Conservation (phyloP, 2,888 invertebrate genomes). For the Willowsia nigromaculata region DNA sequence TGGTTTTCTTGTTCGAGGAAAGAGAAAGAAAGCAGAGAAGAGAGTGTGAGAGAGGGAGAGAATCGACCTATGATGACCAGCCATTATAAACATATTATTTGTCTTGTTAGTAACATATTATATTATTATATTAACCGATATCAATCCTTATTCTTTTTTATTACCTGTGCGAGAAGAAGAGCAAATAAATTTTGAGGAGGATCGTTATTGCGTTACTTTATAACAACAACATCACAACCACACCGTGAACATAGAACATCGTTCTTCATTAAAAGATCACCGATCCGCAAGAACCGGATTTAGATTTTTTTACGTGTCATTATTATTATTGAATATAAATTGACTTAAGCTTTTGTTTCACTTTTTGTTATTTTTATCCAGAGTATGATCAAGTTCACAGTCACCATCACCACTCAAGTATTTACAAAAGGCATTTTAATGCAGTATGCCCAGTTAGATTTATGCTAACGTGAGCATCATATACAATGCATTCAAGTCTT, state of each 20-base stretch:
- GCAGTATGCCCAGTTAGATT: neutral
- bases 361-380: conserved; percentile 49
- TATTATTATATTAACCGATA: neutral
- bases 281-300: conserved; percentile 75
- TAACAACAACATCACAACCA: neutral
- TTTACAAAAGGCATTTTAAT: neutral
- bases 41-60: neutral
- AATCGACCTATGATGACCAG: conserved; percentile 42
- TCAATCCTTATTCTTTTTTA: conserved; percentile 13
- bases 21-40: neutral
- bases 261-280: conserved; percentile 71
- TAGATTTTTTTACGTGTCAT: conserved; percentile 62
- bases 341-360: conserved; percentile 23
- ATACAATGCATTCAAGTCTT: neutral
- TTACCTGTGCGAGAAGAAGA: neutral
- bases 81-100: conserved; percentile 33
- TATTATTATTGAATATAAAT: conserved; percentile 61
- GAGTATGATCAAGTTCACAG: conserved; percentile 24
- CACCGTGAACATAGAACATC: conserved; percentile 8
- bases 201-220: conserved; percentile 30
- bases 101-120: conserved; percentile 35
- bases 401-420: neutral
- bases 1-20: neutral
- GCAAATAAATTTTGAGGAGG: conserved; percentile 37
- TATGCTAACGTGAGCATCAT: neutral